phyloP scores from a whole-genome alignment of 2,113 vertebrate species.

The Megaceryle torquata region DNA sequence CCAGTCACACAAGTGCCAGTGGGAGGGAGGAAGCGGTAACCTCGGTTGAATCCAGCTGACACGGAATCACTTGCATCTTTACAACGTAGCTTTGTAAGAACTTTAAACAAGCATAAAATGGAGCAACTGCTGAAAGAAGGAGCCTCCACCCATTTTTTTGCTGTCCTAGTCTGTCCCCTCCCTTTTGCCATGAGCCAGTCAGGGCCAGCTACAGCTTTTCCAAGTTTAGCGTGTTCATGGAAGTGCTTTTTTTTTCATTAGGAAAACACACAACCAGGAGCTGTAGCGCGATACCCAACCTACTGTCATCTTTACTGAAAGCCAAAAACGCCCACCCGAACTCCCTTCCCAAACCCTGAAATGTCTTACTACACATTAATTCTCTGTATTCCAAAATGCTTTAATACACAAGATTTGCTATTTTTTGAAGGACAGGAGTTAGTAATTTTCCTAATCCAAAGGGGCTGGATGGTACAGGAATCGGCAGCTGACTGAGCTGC shows the following conservation, averaged over 20 bases:
- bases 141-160: background rate
- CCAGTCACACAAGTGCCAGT: rapidly evolving
- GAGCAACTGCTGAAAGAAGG: background rate
- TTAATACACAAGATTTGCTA: background rate
- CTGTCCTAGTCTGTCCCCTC: background rate
- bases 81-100: background rate
- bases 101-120: background rate
- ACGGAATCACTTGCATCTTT: background rate
- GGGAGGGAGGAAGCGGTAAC: background rate
- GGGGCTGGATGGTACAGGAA: background rate
- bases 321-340: background rate
- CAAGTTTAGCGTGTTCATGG: background rate
- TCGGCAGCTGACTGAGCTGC: background rate
- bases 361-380: background rate
- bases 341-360: background rate
- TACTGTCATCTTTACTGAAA: background rate
- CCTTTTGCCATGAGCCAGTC: background rate
- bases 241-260: background rate
- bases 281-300: background rate
- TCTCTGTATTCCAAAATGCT: background rate
- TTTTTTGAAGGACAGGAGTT: background rate
- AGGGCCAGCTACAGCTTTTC: background rate
- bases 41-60: background rate
- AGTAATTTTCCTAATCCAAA: background rate
- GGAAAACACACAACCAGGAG: background rate